Conservation (phyloP, 2,888 invertebrate species). For the Saturnia japonica region DNA sequence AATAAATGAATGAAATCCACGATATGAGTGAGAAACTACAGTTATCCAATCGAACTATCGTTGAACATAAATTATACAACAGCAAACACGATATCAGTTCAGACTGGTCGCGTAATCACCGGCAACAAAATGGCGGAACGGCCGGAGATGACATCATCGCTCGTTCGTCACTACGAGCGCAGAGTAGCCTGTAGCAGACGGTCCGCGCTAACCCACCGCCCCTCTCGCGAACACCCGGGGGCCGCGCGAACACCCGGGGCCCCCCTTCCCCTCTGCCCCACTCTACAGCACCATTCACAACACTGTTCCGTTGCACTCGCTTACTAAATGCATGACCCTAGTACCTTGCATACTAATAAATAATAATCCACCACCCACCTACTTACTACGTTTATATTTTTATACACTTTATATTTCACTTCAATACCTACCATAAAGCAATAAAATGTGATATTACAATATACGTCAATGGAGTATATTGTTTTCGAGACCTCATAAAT, state of each 20-base stretch:
- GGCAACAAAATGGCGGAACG: slow-evolving; percentile 55
- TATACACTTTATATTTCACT: background rate
- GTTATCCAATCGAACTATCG: background rate
- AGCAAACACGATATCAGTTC: slow-evolving; percentile 3
- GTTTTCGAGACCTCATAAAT: background rate
- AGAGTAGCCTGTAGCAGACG: slow-evolving; percentile 29
- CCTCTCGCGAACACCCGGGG: no score
- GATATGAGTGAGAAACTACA: slow-evolving; percentile 6
- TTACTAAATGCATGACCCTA: slow-evolving; percentile 34
- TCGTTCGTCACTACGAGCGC: slow-evolving; percentile 40
- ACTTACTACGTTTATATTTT: slow-evolving; percentile 1
- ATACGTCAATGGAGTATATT: background rate
- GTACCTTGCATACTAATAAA: slow-evolving; percentile 19
- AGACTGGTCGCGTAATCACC: slow-evolving; percentile 29
- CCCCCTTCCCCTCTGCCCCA: slow-evolving; percentile 35
- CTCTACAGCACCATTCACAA: slow-evolving; percentile 60
- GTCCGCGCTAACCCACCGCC: slow-evolving; percentile 34
- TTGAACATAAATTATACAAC: background rate
- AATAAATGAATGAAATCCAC: background rate
- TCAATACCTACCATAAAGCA: background rate
- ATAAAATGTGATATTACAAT: background rate
- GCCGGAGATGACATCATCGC: slow-evolving; percentile 66
- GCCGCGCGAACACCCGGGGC: no score
- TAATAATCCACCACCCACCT: background rate
- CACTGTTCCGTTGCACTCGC: slow-evolving; percentile 54